Conservation (phyloP, 2,113 vertebrate genomes). For the Eira barbara region DNA sequence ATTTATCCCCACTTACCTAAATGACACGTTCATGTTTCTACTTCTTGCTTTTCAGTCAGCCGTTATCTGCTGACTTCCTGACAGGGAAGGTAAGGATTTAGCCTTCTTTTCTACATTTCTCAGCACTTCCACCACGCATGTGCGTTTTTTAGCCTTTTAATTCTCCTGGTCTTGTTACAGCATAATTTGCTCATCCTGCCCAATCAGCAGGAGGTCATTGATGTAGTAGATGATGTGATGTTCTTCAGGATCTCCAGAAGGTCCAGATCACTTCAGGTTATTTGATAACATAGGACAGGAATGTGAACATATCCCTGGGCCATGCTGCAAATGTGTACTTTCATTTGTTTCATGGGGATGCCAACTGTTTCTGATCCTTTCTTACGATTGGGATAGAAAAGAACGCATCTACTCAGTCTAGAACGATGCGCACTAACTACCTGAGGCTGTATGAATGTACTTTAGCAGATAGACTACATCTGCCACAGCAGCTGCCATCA, state of each 20-base stretch:
- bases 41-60: background rate
- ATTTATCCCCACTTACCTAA: background rate
- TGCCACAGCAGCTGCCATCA: background rate
- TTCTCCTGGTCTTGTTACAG: background rate
- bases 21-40: background rate
- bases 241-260: background rate
- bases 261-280: background rate
- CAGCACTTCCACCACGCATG: background rate
- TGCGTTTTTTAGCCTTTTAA: background rate
- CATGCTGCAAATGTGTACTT: background rate
- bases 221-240: background rate
- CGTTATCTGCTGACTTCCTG: background rate
- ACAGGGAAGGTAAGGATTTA: background rate
- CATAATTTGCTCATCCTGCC: background rate
- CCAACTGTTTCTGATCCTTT: conserved; percentile 15
- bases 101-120: background rate
- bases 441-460: background rate
- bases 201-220: background rate
- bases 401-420: background rate
- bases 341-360: background rate
- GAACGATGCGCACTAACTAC: background rate
- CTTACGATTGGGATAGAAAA: background rate
- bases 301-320: background rate
- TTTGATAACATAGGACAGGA: background rate
- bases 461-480: background rate